phyloP scores from a whole-genome alignment of 2,888 invertebrate genomes.

The Pandemis cinnamomeana region DNA sequence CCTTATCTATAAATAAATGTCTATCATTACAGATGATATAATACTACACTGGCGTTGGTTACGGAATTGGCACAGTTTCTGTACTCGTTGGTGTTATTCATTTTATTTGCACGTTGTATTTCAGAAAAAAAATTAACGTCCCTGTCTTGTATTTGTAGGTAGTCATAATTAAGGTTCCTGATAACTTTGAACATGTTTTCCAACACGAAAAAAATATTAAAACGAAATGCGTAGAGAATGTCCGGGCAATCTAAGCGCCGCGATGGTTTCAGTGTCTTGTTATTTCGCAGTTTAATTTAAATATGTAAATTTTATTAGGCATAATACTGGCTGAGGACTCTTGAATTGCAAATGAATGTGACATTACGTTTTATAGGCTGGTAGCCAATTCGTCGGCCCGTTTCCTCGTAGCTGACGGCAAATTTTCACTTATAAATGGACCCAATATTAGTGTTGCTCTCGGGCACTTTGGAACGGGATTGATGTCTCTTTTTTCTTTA shows the following conservation, averaged over 20 bases:
- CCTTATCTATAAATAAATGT: slow-evolving; percentile 28
- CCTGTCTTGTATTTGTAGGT: neutral
- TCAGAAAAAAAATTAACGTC: neutral
- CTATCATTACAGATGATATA: slow-evolving; percentile 13
- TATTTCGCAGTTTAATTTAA: slow-evolving; percentile 84
- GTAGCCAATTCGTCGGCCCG: slow-evolving; percentile 81
- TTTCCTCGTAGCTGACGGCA: slow-evolving; percentile 74
- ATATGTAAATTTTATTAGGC: slow-evolving; percentile 85
- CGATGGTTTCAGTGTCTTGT: slow-evolving; percentile 79
- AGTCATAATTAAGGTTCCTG: slow-evolving; percentile 17
- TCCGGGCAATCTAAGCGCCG: slow-evolving; percentile 67
- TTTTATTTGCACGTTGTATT: neutral
- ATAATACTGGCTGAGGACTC: slow-evolving; percentile 82
- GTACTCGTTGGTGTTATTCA: neutral
- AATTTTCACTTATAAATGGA: slow-evolving; percentile 78
- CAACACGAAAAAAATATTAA: slow-evolving; percentile 44
- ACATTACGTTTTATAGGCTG: slow-evolving; percentile 83
- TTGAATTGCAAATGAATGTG: slow-evolving; percentile 84
- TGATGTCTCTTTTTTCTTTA: slow-evolving; percentile 31
- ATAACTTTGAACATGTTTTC: slow-evolving; percentile 36
- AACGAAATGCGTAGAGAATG: slow-evolving; percentile 53
- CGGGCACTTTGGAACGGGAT: slow-evolving; percentile 46
- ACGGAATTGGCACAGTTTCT: neutral
- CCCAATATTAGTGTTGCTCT: slow-evolving; percentile 66
- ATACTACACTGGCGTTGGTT: slow-evolving; percentile 2